Conservation (phyloP, 2,797 vertebrate genomes). For the Diceros bicornis region DNA sequence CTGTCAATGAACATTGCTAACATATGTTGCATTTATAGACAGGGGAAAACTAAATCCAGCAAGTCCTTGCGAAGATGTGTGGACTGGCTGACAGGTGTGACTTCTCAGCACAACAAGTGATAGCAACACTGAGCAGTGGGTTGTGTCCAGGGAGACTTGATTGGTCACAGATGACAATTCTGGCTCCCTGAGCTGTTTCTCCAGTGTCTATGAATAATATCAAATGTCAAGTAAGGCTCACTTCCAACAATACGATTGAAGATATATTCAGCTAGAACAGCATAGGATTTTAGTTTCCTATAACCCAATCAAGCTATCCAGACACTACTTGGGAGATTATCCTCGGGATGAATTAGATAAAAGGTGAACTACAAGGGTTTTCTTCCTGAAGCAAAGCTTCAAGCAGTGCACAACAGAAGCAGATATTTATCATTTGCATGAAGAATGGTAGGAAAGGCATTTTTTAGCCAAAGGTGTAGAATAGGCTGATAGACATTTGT, state of each 20-base stretch:
- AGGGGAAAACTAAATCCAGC: constrained; percentile 23
- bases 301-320: neutral
- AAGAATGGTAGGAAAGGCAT: neutral
- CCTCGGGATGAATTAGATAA: neutral
- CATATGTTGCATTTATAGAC: constrained; percentile 65
- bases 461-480: neutral
- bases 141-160: constrained; percentile 41
- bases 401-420: neutral
- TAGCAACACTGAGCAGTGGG: neutral
- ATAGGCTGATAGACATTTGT: neutral
- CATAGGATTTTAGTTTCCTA: neutral
- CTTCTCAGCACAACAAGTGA: constrained; percentile 50
- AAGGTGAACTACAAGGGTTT: neutral
- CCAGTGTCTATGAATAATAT: constrained; percentile 36
- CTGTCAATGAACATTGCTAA: constrained; percentile 68
- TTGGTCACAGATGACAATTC: constrained; percentile 50
- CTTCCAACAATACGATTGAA: neutral
- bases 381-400: neutral
- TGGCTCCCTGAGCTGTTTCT: constrained; percentile 22
- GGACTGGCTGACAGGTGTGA: constrained; percentile 57
- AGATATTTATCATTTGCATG: neutral
- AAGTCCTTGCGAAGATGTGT: constrained; percentile 42
- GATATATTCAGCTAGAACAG: constrained; percentile 14
- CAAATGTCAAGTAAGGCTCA: constrained; percentile 62
- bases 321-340: neutral